These are phyloP conservation scores for Micrasema minimum DNA, from an alignment of 1,140 invertebrate genomes.

Conservation along the genomic window DNA sequence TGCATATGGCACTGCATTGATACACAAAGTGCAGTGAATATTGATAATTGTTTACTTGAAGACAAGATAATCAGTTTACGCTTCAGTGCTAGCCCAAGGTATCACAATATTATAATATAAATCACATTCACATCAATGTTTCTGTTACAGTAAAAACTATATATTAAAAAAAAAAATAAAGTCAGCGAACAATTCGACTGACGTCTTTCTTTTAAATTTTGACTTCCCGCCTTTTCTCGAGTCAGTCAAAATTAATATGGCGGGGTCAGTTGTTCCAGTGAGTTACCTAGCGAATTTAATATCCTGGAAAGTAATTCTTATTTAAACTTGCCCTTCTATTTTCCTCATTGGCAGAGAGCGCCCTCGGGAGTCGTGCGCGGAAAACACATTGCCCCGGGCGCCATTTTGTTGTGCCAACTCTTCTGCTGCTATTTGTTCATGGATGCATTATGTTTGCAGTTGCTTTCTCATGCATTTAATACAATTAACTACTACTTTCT, in stretches of 20 bases:
- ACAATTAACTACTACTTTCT: neutral
- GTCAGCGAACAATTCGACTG: neutral
- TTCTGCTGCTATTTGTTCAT: neutral
- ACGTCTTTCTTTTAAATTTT: neutral
- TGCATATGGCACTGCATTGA: no score
- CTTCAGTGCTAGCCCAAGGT: no score
- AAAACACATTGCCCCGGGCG: neutral
- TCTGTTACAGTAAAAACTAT: neutral
- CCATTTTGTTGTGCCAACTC: neutral
- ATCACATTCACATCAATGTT: neutral
- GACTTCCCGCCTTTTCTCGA: neutral
- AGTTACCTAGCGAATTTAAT: constrained; percentile 21
- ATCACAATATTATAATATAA: no score
- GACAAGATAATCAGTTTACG: no score
- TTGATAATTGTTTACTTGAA: no score
- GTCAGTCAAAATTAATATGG: neutral
- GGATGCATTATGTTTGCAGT: neutral
- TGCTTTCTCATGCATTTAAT: constrained; percentile 7
- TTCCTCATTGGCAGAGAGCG: constrained; percentile 9
- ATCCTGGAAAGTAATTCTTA: constrained; percentile 32
- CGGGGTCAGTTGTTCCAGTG: neutral
- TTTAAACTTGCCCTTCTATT: constrained; percentile 21
- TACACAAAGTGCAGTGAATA: no score
- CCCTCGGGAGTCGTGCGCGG: constrained; percentile 15
- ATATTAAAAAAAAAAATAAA: neutral